phyloP scores from a whole-genome alignment of 2,113 vertebrate genomes.

The Anas platyrhynchos region DNA sequence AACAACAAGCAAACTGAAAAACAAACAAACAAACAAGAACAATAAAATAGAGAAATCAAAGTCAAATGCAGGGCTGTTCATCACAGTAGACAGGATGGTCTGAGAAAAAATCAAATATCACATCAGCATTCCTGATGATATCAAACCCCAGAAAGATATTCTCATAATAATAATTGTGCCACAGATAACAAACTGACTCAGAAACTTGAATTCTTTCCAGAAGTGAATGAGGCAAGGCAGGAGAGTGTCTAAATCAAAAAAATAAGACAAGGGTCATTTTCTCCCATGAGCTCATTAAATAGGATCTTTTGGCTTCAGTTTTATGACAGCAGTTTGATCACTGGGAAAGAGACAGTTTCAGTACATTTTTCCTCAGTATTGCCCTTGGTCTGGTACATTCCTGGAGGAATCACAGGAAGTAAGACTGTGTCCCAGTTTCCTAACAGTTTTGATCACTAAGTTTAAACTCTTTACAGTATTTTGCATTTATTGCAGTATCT shows the following conservation, averaged over 20 bases:
- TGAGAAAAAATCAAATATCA: background rate
- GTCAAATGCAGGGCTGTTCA: background rate
- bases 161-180: background rate
- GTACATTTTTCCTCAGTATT: background rate
- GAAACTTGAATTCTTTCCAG: conserved; percentile 38
- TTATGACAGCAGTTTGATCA: background rate
- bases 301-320: background rate
- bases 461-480: background rate
- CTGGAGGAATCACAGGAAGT: background rate
- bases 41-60: background rate
- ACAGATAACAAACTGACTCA: conserved; percentile 49
- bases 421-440: background rate
- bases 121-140: background rate
- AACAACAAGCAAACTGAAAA: background rate
- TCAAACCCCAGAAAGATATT: background rate
- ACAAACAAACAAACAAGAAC: too few species aligned
- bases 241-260: conserved; percentile 1
- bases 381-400: background rate
- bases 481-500: background rate
- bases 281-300: conserved; percentile 50
- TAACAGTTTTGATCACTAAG: background rate
- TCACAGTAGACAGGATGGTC: background rate
- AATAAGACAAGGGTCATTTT: conserved; percentile 30
- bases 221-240: background rate
- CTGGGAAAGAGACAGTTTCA: background rate